Evolutionary conservation across 2,797 vertebrate genomes (phyloP), one percentile per base, ranked within the genome.

Genomic region (Euthynnus affinis): DNA sequence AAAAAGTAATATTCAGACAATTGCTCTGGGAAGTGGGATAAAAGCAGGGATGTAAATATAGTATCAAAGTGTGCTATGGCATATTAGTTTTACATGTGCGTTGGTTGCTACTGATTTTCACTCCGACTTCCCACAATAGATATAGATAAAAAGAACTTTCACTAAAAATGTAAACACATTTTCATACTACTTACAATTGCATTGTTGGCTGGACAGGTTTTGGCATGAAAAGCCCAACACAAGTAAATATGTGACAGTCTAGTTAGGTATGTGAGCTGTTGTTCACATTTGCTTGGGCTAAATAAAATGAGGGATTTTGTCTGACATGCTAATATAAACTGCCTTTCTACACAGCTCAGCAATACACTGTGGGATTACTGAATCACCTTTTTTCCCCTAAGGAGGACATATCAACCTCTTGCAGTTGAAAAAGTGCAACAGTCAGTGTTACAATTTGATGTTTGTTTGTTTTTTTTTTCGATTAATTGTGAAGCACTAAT

Each of bases 371-470:
- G 23, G 64, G 15, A 55, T 64, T 64, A 56, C 74, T 5, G 53
- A 74, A 64, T 37, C 37, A 42, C 18, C 74, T 2, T 44, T 22
- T 4, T 7, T 3, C 9, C 18, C 18, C n/a, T 34, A 22, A 78
- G 57, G 20, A 71, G 37, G 13, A 44, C 27, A 42, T 69, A 70
- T 66, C 48, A 70, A 34, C 55, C 63, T 68, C 37, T 64, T 65
- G 23, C 62, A 17, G 1, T 71, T 76, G 46, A 48, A 86, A 89
- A 84, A 85, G 74, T 81, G 80, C 76, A 75, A n/a, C 48, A 69
- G 69, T 73, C 68, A 78, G 27, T 68, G 67, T 40, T 56, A 20
- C 18, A 0, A 34, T 82, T 74, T 6, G 14, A 34, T 66, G 42
- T 46, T 22, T n/a, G n/a, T n/a, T n/a, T n/a, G n/a, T n/a, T n/a